Base-by-base conservation (phyloP, 1,140 invertebrate species). In the Acromyrmex heyeri region DNA sequence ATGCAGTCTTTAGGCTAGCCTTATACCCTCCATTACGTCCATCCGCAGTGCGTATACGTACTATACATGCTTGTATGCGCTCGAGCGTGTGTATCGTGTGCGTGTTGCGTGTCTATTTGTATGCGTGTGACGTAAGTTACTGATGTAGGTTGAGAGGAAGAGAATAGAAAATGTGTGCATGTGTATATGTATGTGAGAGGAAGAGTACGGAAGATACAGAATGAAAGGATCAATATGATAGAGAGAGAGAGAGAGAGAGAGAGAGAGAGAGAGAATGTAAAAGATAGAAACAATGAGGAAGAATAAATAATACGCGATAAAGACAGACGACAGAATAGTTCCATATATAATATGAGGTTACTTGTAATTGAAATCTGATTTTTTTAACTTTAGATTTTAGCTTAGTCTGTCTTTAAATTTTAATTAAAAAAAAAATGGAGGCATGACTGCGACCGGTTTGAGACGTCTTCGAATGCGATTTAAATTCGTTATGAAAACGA, bases 1-100 rank as follows among this genome's bases (percentile, higher is more conserved):
- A 67, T 70, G 64, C 85, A 91, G 86, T 90, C 88, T 88, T 85
- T 88, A 88, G 85, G 21, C 78, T 90, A 88, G 88, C 85, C 86
- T 87, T 89, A 86, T 78, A 77, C 77, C 69, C 79, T 83, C 69
- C 86, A 86, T 88, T 89, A 82, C 78, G 82, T 85, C 87, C 88
- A 86, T 92, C 87, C 78, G 57, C 61, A 69, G 65, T 86, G 85
- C 81, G 67, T 83, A 61, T 79, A 73, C 48, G 85, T 90, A 57
- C 70, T 73, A 57, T 87, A 86, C 76, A 59, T 86, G 89, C 38
- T 21, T 34, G 59, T 78, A 70, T 70, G 77, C 16, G 67, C 61
- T 76, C 69, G 53, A 78, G 77, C 30, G 21, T 89, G 64, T 64
- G 38, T 86, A n/a, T 53, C 27, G 50, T 59, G 34, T 77, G 27